Conservation (phyloP, 2,888 invertebrate species). For the Hipparchia semele region DNA sequence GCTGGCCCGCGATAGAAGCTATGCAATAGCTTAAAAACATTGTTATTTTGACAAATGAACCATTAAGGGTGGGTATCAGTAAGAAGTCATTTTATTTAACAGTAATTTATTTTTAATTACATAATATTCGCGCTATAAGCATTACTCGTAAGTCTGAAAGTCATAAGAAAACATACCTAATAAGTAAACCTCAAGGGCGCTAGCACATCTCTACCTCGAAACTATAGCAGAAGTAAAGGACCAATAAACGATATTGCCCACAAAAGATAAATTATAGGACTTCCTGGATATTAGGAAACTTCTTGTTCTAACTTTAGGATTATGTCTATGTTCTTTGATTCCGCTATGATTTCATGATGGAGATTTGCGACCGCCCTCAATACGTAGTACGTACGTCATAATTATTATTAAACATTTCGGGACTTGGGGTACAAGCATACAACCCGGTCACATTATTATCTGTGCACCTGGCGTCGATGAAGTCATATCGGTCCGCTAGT, state of each 20-base stretch:
- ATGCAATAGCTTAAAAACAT: no score
- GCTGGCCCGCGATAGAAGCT: no score
- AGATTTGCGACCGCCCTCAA: neutral
- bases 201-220: no score
- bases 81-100: conserved; percentile 37
- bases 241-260: no score
- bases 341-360: no score
- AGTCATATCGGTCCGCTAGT: no score
- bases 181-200: no score
- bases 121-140: conserved; percentile 46
- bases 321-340: no score
- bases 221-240: no score
- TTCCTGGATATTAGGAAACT: no score
- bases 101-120: conserved; percentile 47
- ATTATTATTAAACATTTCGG: neutral
- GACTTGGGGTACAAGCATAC: neutral
- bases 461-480: neutral
- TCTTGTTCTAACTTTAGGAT: no score
- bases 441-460: neutral
- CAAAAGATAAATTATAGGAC: no score
- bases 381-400: neutral
- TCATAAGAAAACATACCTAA: neutral
- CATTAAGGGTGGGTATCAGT: neutral
- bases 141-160: conserved; percentile 22
- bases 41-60: neutral